A percentile compares a stretch with the other conserved stretches of the same genome.
phyloP scores from a whole-genome alignment of 2,888 invertebrate genomes.

The Phyllotreta striolata region DNA sequence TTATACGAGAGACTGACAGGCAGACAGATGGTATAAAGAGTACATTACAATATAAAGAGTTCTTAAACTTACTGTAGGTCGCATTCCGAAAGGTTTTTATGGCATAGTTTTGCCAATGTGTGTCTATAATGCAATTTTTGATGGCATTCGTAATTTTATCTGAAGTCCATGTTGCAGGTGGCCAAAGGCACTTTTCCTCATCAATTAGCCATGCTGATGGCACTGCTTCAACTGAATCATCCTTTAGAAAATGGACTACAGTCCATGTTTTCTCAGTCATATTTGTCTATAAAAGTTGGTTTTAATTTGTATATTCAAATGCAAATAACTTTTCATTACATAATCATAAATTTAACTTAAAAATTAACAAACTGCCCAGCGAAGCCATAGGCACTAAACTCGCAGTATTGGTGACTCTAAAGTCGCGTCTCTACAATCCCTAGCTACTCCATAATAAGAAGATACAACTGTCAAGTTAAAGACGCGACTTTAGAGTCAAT shows the following conservation, averaged over 20 bases:
- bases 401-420: background rate
- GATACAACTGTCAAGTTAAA: too few species aligned
- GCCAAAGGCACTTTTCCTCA: conserved; percentile 23
- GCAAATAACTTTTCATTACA: conserved; percentile 7
- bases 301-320: background rate
- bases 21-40: background rate
- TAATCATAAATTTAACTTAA: conserved; percentile 5
- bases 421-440: too few species aligned
- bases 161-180: conserved; percentile 13
- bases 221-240: conserved; percentile 24
- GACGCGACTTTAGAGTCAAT: too few species aligned
- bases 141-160: conserved; percentile 11
- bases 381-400: conserved; percentile 4
- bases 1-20: conserved; percentile 6
- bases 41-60: too few species aligned
- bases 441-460: too few species aligned
- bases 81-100: conserved; percentile 6
- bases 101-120: conserved; percentile 7
- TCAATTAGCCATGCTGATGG: conserved; percentile 19
- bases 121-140: conserved; percentile 5
- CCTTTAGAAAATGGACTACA: conserved; percentile 23
- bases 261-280: conserved; percentile 23
- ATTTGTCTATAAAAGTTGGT: conserved; percentile 13
- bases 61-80: conserved; percentile 7
- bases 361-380: conserved; percentile 10